A percentile compares a stretch with the other conserved stretches of the same genome.
Evolutionary conservation across 1,140 invertebrate species (phyloP).

Genomic region (Saccostrea echinata): DNA sequence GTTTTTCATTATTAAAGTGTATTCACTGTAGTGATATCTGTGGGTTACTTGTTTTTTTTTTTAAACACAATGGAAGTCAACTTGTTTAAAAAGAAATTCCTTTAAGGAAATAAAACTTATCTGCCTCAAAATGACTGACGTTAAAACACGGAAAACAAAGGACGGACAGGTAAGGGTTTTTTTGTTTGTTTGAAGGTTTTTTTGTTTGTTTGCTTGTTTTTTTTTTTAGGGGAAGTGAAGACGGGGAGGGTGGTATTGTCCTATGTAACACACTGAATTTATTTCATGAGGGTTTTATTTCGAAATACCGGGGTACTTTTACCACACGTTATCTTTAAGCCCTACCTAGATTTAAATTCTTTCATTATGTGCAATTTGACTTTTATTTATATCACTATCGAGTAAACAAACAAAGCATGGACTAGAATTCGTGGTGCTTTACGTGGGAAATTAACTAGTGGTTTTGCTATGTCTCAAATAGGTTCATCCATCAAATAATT

Average conservation of each 20-base stretch:
- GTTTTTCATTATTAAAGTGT: background rate
- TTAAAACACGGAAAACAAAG: background rate
- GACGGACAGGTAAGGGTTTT: conserved; percentile 21
- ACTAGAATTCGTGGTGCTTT: background rate
- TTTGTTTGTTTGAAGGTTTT: too few relatives aligned
- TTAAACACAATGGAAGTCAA: conserved; percentile 1
- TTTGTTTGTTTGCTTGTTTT: too few relatives aligned
- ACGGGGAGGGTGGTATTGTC: background rate
- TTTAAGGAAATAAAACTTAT: background rate
- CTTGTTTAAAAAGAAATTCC: background rate
- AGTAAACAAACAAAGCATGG: background rate
- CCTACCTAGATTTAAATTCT: conserved; percentile 28
- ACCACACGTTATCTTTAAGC: background rate
- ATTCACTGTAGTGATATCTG: background rate
- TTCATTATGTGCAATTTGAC: background rate
- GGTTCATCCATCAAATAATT: background rate
- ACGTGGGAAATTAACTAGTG: background rate
- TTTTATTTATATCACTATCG: background rate
- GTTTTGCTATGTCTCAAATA: conserved; percentile 8
- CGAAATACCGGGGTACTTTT: background rate
- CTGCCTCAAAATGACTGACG: background rate
- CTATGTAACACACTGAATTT: background rate
- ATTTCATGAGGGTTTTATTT: background rate
- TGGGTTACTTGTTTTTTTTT: background rate
- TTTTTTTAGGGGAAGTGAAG: background rate